These are phyloP conservation scores for Diuraphis noxia DNA, from an alignment of 1,140 invertebrate species.

Conservation along the genomic window DNA sequence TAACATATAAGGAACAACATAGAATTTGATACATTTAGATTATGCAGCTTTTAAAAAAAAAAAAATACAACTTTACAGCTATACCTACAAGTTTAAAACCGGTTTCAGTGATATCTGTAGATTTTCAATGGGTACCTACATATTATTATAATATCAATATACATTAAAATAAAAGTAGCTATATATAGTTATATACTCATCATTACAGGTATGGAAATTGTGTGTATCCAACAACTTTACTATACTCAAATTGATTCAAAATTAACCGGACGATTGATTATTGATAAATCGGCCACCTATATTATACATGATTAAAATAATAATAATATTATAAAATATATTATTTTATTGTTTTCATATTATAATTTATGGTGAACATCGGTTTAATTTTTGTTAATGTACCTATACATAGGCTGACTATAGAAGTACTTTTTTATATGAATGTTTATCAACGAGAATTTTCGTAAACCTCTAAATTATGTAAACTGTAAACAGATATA, in stretches of 20 bases:
- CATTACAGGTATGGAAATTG: not conserved
- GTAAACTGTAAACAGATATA: not conserved
- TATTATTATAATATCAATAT: not conserved
- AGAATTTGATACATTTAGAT: not conserved
- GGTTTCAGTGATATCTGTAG: not conserved
- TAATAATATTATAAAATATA: not conserved
- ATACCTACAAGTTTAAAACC: not conserved
- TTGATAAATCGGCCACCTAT: not conserved
- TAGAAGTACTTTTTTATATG: not conserved
- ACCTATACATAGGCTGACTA: not conserved
- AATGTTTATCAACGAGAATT: not conserved
- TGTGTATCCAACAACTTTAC: not conserved
- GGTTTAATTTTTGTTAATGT: not conserved
- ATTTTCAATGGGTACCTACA: not conserved
- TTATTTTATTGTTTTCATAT: not conserved
- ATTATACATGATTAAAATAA: not conserved
- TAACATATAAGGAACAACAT: not conserved
- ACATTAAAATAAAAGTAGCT: not conserved
- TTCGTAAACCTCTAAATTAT: not conserved
- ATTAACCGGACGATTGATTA: not conserved
- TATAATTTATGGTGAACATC: not conserved
- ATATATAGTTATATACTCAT: not conserved
- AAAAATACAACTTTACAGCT: too few species aligned
- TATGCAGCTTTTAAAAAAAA: not conserved
- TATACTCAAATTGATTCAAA: not conserved